Percentiles rank a stretch among this genome's conserved stretches.
phyloP scores from a whole-genome alignment of 2,888 invertebrate species.

The Sminthurides aquaticus region DNA sequence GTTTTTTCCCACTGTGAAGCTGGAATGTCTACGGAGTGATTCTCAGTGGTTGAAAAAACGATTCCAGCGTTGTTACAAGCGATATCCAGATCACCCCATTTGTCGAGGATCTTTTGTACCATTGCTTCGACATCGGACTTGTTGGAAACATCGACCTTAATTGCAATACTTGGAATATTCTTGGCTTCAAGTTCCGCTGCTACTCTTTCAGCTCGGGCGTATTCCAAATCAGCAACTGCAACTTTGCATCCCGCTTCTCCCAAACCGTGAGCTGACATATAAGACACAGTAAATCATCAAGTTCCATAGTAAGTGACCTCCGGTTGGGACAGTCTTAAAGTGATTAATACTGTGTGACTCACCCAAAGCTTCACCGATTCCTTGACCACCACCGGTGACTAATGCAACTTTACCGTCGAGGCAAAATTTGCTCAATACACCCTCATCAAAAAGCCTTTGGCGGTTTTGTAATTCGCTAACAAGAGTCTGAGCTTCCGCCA shows the following conservation, averaged over 20 bases:
- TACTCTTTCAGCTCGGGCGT: constrained; percentile 36
- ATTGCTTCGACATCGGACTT: constrained; percentile 38
- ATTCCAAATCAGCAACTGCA: constrained; percentile 39
- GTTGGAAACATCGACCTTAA: constrained; percentile 42
- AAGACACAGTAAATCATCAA: too few species aligned
- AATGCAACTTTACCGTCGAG: constrained; percentile 42
- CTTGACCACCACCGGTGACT: constrained; percentile 37
- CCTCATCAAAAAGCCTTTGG: constrained; percentile 17
- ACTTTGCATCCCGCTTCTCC: constrained; percentile 43
- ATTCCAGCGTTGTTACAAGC: constrained; percentile 42
- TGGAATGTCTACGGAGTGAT: constrained; percentile 34
- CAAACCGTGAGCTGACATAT: constrained; percentile 37
- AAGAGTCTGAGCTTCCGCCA: constrained; percentile 30
- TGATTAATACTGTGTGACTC: too few species aligned
- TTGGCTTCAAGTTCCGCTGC: constrained; percentile 35
- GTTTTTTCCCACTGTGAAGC: constrained; percentile 40
- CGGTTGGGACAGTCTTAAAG: too few species aligned
- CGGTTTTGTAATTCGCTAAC: constrained; percentile 23
- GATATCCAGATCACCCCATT: constrained; percentile 39
- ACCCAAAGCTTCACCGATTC: constrained; percentile 23
- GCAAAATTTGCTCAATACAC: constrained; percentile 39
- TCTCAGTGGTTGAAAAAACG: constrained; percentile 26
- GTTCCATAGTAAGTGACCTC: too few species aligned
- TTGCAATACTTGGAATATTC: constrained; percentile 33
- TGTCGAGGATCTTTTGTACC: constrained; percentile 34